phyloP scores from a whole-genome alignment of 2,888 invertebrate genomes.

The Conistra vaccinii region DNA sequence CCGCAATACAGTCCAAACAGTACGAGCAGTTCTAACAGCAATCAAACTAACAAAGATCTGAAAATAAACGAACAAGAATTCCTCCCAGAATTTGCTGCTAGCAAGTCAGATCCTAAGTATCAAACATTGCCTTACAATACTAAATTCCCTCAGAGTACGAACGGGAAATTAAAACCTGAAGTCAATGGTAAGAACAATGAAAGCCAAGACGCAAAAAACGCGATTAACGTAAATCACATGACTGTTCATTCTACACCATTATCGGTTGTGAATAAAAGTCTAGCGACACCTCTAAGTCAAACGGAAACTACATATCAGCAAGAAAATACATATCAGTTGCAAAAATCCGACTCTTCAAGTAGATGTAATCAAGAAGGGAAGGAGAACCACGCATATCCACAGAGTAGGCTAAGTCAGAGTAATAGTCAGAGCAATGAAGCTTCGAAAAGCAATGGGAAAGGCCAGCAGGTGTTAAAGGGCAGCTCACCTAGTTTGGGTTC shows the following conservation, averaged over 20 bases:
- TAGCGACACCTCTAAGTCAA: constrained; percentile 92
- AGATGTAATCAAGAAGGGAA: constrained; percentile 90
- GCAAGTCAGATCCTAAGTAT: constrained; percentile 97
- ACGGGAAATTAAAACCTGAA: constrained; percentile 84
- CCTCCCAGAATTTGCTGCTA: constrained; percentile 93
- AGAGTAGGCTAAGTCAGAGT: constrained; percentile 87
- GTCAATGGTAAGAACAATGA: constrained; percentile 83
- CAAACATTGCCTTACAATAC: constrained; percentile 97
- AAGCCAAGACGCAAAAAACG: constrained; percentile 81
- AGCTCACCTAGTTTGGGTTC: constrained; percentile 85
- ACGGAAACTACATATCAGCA: constrained; percentile 89
- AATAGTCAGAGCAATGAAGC: constrained; percentile 83
- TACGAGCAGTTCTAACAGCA: constrained; percentile 88
- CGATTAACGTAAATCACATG: constrained; percentile 88
- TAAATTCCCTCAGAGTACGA: constrained; percentile 93
- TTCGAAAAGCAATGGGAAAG: constrained; percentile 79
- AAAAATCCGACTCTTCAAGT: constrained; percentile 89
- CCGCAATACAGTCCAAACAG: constrained; percentile 91
- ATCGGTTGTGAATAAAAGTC: constrained; percentile 91
- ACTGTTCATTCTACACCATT: constrained; percentile 90
- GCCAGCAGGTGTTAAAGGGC: constrained; percentile 81
- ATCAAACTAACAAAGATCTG: constrained; percentile 86
- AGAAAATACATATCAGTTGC: constrained; percentile 89
- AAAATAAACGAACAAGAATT: constrained; percentile 90
- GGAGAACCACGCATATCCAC: constrained; percentile 90